phyloP scores from a whole-genome alignment of 2,797 vertebrate genomes.

The Phrynocephalus forsythii region DNA sequence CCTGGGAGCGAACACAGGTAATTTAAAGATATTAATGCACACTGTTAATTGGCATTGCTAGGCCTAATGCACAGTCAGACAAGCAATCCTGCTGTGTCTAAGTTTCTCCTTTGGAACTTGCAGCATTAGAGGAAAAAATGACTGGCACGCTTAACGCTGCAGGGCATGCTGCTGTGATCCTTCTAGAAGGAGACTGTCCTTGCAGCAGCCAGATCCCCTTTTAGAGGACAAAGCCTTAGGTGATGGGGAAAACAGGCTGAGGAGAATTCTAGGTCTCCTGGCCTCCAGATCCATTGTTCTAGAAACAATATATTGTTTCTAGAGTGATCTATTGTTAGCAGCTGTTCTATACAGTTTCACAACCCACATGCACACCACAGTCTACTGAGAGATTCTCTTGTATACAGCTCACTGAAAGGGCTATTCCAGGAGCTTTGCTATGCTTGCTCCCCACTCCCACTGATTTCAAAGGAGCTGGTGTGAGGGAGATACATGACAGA shows the following conservation, averaged over 20 bases:
- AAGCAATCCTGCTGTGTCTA: conserved; percentile 39
- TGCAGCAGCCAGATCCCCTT: not conserved
- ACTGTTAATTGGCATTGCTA: conserved; percentile 36
- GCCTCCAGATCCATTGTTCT: not conserved
- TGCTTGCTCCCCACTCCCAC: not conserved
- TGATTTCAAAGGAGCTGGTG: not conserved
- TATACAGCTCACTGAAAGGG: not conserved
- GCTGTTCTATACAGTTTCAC: no score
- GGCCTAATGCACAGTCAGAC: conserved; percentile 5
- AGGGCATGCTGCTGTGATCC: not conserved
- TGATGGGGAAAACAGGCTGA: no score
- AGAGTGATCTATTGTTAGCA: not conserved
- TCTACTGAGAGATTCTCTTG: not conserved
- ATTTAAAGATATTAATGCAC: conserved; percentile 58
- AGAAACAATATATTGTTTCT: not conserved
- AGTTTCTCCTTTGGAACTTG: conserved; percentile 22
- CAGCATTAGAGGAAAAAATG: not conserved
- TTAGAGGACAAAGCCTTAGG: not conserved
- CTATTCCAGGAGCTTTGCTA: not conserved
- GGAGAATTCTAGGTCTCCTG: no score
- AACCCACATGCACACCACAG: no score
- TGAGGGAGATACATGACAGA: not conserved
- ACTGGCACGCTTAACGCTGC: not conserved
- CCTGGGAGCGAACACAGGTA: conserved; percentile 41
- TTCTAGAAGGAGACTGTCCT: not conserved